phyloP scores from a whole-genome alignment of 2,888 invertebrate species.

The Opisthograptis luteolata region DNA sequence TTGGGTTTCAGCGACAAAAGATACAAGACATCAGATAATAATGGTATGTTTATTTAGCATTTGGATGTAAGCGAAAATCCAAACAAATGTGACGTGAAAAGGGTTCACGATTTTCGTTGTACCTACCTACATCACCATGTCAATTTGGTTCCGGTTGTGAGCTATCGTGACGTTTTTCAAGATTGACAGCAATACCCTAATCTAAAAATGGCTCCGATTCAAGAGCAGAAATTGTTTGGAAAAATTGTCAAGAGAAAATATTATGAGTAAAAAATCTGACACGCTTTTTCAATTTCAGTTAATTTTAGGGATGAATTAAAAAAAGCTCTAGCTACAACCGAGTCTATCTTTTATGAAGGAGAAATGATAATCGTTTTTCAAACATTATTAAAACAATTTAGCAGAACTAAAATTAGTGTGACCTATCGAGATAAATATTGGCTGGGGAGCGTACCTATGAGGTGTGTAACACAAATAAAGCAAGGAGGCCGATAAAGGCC shows the following conservation, averaged over 20 bases:
- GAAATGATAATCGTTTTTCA: background rate
- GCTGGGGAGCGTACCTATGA: slow-evolving; percentile 58
- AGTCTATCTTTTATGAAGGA: background rate
- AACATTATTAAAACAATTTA: slow-evolving; percentile 17
- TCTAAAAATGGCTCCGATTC: slow-evolving; percentile 44
- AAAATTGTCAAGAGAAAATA: slow-evolving; percentile 5
- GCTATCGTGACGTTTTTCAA: slow-evolving; percentile 48
- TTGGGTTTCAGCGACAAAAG: slow-evolving; percentile 27
- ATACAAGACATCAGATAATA: slow-evolving; percentile 28
- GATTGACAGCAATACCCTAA: slow-evolving; percentile 54
- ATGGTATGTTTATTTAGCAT: slow-evolving; percentile 31
- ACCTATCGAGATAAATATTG: slow-evolving; percentile 58
- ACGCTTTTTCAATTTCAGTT: slow-evolving; percentile 13
- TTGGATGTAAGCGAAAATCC: slow-evolving; percentile 30
- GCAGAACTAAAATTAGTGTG: slow-evolving; percentile 38
- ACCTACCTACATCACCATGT: slow-evolving; percentile 55
- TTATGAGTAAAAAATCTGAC: background rate
- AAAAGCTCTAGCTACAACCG: background rate
- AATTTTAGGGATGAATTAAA: slow-evolving; percentile 4
- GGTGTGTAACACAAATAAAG: slow-evolving; percentile 65
- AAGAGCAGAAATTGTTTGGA: slow-evolving; percentile 36
- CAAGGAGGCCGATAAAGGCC: slow-evolving; percentile 62
- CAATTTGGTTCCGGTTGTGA: slow-evolving; percentile 50
- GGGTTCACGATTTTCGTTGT: slow-evolving; percentile 50
- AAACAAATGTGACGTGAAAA: slow-evolving; percentile 51